Conservation (phyloP, 2,113 vertebrate species). For the Ciconia boyciana region DNA sequence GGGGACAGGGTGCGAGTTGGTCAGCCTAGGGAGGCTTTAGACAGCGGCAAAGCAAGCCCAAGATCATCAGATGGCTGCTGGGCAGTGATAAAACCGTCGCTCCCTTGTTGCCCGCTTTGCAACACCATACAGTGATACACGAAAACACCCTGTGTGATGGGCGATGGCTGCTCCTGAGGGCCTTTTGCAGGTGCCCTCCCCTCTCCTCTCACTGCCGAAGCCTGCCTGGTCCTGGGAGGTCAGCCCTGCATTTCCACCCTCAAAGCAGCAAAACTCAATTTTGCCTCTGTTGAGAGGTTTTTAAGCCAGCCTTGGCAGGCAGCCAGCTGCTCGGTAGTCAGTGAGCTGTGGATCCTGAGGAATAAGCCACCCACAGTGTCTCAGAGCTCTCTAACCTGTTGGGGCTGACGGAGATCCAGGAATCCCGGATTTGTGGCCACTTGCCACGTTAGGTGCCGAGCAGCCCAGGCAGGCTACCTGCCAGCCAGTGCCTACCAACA, state of each 20-base stretch:
- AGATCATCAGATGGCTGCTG: neutral
- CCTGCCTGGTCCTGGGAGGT: neutral
- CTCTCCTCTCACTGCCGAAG: neutral
- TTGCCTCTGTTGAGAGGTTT: neutral
- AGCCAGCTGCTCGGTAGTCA: neutral
- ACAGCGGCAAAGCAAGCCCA: neutral
- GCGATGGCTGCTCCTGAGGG: neutral
- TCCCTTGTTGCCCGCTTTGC: neutral
- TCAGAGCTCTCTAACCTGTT: neutral
- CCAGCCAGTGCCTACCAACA: neutral
- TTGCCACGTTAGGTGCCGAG: neutral
- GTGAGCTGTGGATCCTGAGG: neutral
- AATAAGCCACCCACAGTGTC: neutral
- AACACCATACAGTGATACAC: neutral
- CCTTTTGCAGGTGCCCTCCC: neutral
- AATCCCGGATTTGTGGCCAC: neutral
- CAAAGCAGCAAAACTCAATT: neutral
- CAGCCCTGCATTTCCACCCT: neutral
- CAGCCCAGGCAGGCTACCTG: neutral
- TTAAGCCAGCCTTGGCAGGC: neutral
- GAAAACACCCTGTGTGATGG: neutral
- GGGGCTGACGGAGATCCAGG: neutral
- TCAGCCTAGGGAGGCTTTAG: neutral
- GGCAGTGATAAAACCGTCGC: neutral
- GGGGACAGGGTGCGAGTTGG: neutral